Evolutionary conservation across 2,797 vertebrate species (phyloP), one percentile per base, ranked within the genome.

Genomic region (Melanotaenia trifasciata): DNA sequence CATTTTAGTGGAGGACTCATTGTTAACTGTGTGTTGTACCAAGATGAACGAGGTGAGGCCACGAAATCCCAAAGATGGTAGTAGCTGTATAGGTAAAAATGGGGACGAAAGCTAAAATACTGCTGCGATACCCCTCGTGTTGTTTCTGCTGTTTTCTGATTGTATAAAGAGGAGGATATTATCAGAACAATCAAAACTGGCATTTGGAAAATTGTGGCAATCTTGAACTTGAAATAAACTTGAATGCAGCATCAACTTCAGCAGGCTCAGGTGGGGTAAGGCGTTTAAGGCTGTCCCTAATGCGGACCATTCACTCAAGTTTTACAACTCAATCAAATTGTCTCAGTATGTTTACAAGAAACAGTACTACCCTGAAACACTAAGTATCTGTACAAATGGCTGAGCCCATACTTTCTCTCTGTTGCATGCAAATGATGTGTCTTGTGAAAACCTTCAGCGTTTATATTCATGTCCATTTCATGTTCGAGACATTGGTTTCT

Each of bases 361-460:
- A 90, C 90, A 90, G 86, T 89, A 91, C 92, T 93, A 93, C 91
- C 93, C 92, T 89, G 83, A 88, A 90, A 89, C 85, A 83, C 83
- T 78, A 83, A 85, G 79, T 89, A 90, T 90, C 91, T 95, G 94
- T 95, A 95, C 87, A 95, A 94, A 95, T 83, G 86, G 86, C 84
- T 74, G 79, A 91, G 90, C 79, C 87, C 91, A 91, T 92, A 78
- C 87, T 90, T 93, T 93, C 92, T 94, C 92, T 94, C 91, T 94
- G 95, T 95, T 95, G 95, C 95, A 95, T 95, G 95, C 94, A 93
- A 94, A 94, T 90, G 80, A 93, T 88, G 91, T 94, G 94, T 95
- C 93, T 94, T 90, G 94, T 95, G 94, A 94, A 94, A 92, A 70
- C 92, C 86, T 93, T 93, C 86, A 87, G 90, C 92, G 77, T 94